A percentile compares a stretch with the other conserved stretches of the same genome.
phyloP scores from a whole-genome alignment of 2,113 vertebrate genomes.

The Scalopus aquaticus region DNA sequence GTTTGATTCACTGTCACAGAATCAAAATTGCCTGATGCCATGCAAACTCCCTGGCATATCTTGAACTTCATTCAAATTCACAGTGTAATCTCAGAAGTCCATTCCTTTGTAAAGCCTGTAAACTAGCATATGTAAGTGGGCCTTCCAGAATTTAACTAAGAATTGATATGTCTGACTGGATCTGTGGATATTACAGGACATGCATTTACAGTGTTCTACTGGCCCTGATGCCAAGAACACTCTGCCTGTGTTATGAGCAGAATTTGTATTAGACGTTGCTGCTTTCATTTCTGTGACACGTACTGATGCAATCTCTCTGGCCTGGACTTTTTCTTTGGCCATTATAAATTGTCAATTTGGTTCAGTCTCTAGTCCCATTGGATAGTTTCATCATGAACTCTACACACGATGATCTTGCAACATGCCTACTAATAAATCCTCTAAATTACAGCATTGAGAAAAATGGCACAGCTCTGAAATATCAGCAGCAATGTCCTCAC shows the following conservation, averaged over 20 bases:
- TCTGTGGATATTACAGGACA: background rate
- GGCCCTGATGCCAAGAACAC: background rate
- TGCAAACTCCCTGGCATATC: background rate
- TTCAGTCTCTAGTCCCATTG: background rate
- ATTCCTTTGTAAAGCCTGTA: conserved; percentile 13
- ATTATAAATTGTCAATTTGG: conserved; percentile 57
- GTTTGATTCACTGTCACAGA: conserved; percentile 24
- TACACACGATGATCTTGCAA: conserved; percentile 26
- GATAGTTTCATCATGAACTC: conserved; percentile 47
- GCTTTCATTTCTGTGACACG: conserved; percentile 41
- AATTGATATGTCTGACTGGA: conserved; percentile 36
- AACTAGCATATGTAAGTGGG: background rate
- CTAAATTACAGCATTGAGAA: conserved; percentile 54
- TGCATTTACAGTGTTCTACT: conserved; percentile 15
- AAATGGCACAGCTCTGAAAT: conserved; percentile 49
- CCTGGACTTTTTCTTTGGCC: background rate
- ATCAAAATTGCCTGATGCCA: background rate
- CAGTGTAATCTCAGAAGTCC: background rate
- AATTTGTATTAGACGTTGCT: conserved; percentile 15
- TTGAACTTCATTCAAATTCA: conserved; percentile 48
- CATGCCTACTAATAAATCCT: conserved; percentile 63
- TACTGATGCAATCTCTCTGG: background rate
- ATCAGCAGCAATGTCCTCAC: background rate
- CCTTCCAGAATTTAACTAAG: conserved; percentile 16
- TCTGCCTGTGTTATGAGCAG: background rate